Percentiles rank a stretch among this genome's conserved stretches.
These are phyloP conservation scores for Drosophila chauvacae DNA, from an alignment of 1,140 invertebrate species.

Conservation along the genomic window DNA sequence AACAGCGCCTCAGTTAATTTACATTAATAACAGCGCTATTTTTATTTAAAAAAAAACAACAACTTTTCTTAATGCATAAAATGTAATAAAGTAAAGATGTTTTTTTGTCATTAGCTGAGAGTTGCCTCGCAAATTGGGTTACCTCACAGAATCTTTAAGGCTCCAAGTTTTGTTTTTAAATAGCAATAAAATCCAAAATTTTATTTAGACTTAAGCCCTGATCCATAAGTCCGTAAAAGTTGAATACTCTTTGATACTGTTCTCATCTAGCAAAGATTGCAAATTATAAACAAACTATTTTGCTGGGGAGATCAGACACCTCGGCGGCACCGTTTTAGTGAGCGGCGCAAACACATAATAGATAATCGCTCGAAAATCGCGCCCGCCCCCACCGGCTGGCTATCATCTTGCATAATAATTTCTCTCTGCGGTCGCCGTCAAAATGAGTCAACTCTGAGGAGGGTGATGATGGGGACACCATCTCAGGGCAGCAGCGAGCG, in stretches of 20 bases:
- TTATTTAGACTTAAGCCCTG: not conserved
- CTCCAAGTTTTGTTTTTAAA: not conserved
- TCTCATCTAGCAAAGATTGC: not conserved
- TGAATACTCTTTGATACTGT: not conserved
- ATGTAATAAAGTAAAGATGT: no score
- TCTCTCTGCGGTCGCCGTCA: not conserved
- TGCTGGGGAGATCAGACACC: not conserved
- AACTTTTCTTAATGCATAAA: no score
- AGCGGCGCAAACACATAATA: not conserved
- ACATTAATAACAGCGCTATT: no score
- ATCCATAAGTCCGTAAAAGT: not conserved
- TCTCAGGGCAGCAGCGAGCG: not conserved
- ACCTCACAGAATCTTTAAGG: not conserved
- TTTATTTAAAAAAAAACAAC: no score
- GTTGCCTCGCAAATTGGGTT: no score
- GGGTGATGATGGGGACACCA: slow-evolving; percentile 4
- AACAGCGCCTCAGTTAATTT: no score
- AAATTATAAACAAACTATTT: not conserved
- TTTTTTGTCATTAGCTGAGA: not conserved
- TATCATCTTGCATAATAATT: slow-evolving; percentile 19
- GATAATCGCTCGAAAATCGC: not conserved
- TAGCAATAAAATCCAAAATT: not conserved
- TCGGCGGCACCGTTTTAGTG: not conserved
- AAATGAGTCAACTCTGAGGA: slow-evolving; percentile 10
- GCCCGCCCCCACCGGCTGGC: no score